Evolutionary conservation across 2,888 invertebrate genomes (phyloP).

Genomic region (Eupithecia centaureata): DNA sequence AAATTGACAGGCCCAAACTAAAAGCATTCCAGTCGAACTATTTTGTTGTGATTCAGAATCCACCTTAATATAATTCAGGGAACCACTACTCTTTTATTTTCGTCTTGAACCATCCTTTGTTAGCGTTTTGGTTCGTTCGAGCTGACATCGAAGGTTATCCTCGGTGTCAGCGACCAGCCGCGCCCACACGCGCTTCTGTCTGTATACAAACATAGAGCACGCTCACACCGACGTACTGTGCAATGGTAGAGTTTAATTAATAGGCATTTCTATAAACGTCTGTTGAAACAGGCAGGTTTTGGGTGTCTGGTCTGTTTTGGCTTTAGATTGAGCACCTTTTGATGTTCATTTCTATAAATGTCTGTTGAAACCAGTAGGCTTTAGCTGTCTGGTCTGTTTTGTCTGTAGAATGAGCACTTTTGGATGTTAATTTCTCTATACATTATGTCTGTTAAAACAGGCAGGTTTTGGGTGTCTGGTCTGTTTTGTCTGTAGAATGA

Average conservation of each 20-base stretch:
- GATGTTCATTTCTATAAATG: slow-evolving; percentile 6
- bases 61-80: not conserved
- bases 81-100: not conserved
- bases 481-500: not conserved
- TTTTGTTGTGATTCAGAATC: not conserved
- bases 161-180: slow-evolving; percentile 80
- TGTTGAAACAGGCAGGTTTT: slow-evolving; percentile 1
- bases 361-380: slow-evolving; percentile 11
- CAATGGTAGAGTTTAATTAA: slow-evolving; percentile 17
- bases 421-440: no score
- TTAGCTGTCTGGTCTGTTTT: not conserved
- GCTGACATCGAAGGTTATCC: slow-evolving; percentile 82
- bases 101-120: not conserved
- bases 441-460: no score
- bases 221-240: slow-evolving; percentile 47
- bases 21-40: not conserved
- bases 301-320: not conserved
- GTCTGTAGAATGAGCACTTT: no score
- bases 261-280: slow-evolving; percentile 13
- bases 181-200: slow-evolving; percentile 77
- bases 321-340: no score
- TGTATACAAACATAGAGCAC: slow-evolving; percentile 73
- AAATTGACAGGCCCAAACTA: no score
- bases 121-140: slow-evolving; percentile 53
- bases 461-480: not conserved